Evolutionary conservation across 1,140 invertebrate species (phyloP).

Genomic region (Armadillidium nasatum): DNA sequence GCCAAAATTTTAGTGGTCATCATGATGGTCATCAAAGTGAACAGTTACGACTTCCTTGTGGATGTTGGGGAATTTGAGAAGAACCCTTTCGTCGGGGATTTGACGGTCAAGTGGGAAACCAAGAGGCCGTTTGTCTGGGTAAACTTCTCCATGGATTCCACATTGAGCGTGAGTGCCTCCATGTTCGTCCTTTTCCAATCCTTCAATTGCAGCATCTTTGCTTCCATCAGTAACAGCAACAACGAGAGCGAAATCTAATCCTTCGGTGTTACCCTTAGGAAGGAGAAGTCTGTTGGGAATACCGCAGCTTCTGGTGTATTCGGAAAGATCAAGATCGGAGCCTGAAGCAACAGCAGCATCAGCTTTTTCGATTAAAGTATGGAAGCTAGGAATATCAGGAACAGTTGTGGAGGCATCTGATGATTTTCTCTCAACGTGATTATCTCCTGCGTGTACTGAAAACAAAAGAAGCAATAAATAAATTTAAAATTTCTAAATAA

Average conservation of each 20-base stretch:
- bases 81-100: constrained; percentile 35
- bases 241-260: constrained; percentile 52
- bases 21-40: no score
- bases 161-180: constrained; percentile 29
- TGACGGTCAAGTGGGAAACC: constrained; percentile 39
- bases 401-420: constrained; percentile 30
- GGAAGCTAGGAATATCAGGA: constrained; percentile 38
- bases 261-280: constrained; percentile 56
- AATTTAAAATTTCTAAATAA: no score
- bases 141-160: constrained; percentile 25
- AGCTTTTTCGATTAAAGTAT: constrained; percentile 21
- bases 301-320: constrained; percentile 54
- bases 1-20: no score
- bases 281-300: constrained; percentile 59
- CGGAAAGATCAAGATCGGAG: constrained; percentile 1
- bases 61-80: constrained; percentile 48
- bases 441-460: neutral
- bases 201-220: constrained; percentile 45
- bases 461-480: no score
- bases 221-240: constrained; percentile 49
- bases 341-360: constrained; percentile 16
- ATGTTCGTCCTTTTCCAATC: constrained; percentile 32
- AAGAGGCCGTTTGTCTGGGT: constrained; percentile 36
- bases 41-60: no score
- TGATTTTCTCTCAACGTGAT: neutral